Percentiles rank a stretch among this genome's conserved stretches.
These are phyloP conservation scores for Epistrophe grossulariae DNA, from an alignment of 2,888 invertebrate species.

Conservation along the genomic window DNA sequence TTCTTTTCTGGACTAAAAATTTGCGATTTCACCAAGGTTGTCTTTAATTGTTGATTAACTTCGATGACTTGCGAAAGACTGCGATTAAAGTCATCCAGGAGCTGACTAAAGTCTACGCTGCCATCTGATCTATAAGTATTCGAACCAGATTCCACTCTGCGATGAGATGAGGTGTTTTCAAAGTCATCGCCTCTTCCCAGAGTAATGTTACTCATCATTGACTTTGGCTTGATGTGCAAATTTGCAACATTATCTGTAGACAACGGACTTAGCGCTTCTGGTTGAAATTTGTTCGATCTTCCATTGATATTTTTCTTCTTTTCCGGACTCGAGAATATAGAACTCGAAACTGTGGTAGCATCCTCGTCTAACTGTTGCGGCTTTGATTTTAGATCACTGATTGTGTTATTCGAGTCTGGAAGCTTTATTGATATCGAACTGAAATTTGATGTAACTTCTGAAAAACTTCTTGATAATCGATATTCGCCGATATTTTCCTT, in stretches of 20 bases:
- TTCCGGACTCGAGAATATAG: constrained; percentile 79
- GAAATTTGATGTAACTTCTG: constrained; percentile 78
- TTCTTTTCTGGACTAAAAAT: constrained; percentile 75
- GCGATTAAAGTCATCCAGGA: constrained; percentile 80
- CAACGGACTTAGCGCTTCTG: constrained; percentile 77
- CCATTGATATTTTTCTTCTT: constrained; percentile 57
- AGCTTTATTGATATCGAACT: constrained; percentile 78
- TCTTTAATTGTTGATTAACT: constrained; percentile 80
- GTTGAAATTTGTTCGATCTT: neutral
- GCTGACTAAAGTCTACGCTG: constrained; percentile 77
- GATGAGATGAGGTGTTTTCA: constrained; percentile 1
- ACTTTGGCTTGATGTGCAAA: constrained; percentile 75
- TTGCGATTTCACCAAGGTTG: constrained; percentile 78
- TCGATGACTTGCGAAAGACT: constrained; percentile 80
- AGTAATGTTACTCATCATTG: constrained; percentile 47
- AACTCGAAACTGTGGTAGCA: constrained; percentile 79
- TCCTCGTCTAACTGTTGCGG: constrained; percentile 76
- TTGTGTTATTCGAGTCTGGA: constrained; percentile 77
- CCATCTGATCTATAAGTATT: constrained; percentile 50
- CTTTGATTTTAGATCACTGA: constrained; percentile 1
- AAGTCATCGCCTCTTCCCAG: constrained; percentile 52
- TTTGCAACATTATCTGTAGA: constrained; percentile 78
- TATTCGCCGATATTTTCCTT: constrained; percentile 23
- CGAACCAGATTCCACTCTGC: neutral
- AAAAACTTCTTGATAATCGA: constrained; percentile 64